Percentiles rank a stretch among this genome's conserved stretches.
These are phyloP conservation scores for Mimachlamys varia DNA, from an alignment of 2,888 invertebrate species.

Conservation along the genomic window DNA sequence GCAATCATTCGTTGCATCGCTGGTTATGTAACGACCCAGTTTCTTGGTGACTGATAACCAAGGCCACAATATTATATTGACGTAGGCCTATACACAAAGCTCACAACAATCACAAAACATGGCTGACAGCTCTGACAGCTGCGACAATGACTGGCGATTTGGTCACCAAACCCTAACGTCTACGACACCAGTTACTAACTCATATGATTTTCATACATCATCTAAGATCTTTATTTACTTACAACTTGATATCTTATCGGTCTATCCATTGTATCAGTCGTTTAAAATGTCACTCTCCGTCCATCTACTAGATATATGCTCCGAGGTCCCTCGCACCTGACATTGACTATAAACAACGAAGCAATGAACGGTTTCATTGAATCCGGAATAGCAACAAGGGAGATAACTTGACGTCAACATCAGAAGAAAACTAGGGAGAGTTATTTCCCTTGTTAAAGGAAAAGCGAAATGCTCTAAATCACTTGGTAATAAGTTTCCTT, in stretches of 20 bases:
- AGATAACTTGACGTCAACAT: not conserved
- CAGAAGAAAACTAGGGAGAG: too few species aligned
- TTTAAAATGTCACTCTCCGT: not conserved
- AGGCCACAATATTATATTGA: not conserved
- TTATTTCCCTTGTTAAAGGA: too few species aligned
- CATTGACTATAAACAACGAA: not conserved
- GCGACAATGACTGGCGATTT: not conserved
- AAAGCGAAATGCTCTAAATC: too few species aligned
- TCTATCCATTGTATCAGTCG: not conserved
- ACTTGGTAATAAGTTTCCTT: too few species aligned
- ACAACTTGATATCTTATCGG: conserved; percentile 22
- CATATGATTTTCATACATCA: not conserved
- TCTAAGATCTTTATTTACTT: not conserved
- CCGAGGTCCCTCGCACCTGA: not conserved
- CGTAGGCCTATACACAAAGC: not conserved
- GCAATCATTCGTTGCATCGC: too few species aligned
- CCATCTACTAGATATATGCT: not conserved
- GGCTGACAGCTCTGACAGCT: conserved; percentile 29
- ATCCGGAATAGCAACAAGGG: not conserved
- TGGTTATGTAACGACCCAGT: too few species aligned
- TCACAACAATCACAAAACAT: not conserved
- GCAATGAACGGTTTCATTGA: not conserved
- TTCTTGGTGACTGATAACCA: not conserved
- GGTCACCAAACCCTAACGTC: not conserved
- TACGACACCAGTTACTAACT: not conserved